phyloP scores from a whole-genome alignment of 1,140 invertebrate genomes.

The Ladona fulva region DNA sequence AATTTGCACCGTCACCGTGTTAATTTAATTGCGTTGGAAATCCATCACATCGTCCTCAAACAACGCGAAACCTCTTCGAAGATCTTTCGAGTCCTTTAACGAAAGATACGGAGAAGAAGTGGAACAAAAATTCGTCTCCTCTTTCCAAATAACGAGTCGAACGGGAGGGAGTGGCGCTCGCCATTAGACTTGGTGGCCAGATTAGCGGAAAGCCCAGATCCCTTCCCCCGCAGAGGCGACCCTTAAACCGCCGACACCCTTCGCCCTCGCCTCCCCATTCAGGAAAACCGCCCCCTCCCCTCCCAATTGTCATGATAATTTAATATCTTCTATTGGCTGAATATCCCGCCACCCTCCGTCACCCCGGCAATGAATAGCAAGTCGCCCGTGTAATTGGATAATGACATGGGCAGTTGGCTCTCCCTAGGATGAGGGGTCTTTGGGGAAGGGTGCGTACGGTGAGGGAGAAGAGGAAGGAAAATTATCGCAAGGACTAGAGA shows the following conservation, averaged over 20 bases:
- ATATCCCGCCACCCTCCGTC: background rate
- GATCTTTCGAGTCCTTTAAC: no score
- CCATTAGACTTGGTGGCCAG: background rate
- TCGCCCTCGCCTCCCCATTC: background rate
- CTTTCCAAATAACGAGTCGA: no score
- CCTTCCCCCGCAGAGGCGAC: background rate
- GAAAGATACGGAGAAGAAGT: no score
- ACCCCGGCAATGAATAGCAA: background rate
- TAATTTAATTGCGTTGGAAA: no score
- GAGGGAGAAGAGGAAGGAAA: background rate
- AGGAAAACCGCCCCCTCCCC: background rate
- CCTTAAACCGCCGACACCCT: background rate
- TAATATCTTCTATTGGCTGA: constrained; percentile 1
- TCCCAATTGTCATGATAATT: constrained; percentile 10
- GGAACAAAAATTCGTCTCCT: background rate
- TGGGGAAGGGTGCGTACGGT: background rate
- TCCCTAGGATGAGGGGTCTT: background rate
- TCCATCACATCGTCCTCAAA: no score
- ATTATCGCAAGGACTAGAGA: no score
- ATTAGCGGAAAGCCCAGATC: constrained; percentile 3
- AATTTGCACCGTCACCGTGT: no score
- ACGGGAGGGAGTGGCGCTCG: no score
- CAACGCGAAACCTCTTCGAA: no score
- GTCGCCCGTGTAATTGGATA: constrained; percentile 7
- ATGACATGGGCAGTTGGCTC: constrained; percentile 5